Base-by-base conservation (phyloP, 2,888 invertebrate species). In the Apoda limacodes region DNA sequence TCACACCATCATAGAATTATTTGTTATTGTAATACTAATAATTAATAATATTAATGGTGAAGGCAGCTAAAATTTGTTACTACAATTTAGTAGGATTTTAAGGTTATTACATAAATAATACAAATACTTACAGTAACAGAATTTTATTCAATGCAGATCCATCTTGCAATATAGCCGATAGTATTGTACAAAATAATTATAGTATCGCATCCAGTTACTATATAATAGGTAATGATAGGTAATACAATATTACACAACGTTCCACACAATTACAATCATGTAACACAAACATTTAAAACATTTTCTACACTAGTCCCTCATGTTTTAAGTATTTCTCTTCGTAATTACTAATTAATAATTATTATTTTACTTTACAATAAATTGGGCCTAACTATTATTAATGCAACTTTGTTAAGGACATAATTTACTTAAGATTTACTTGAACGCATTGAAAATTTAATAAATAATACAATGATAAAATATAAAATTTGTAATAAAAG, bases 121-220 rank as follows among this genome's bases (percentile, higher is more conserved):
- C 60, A 59, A 63, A 49, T 40, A 32, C 29, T 39, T 78, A 75
- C 71, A 71, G 78, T 80, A 80, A 80, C 80, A 80, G 80, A 80
- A 75, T 80, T 78, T 80, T 78, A 78, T 78, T 78, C 67, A 68
- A 80, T 80, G 78, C 74, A 74, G 67, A 68, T 76, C 60, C 72
- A 69, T 74, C 54, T 74, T 57, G 72, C 67, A 72, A 70, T 75
- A 60, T 71, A 75, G 78, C 75, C 67, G 71, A 75, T 75, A 75
- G 75, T 76, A n/a, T n/a, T n/a, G 75, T 80, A 80, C 78, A 80
- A 78, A 80, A 61, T 64, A 76, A 75, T 71, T 60, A 74, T 67
- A 68, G 68, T 75, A 72, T 71, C 67, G 68, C 59, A 60, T 62
- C 50, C 55, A 57, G 45, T 65, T 60, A 56, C 17, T 6, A 55